A percentile compares a stretch with the other conserved stretches of the same genome.
phyloP scores from a whole-genome alignment of 2,888 invertebrate genomes.

The Enoplolaimus lenunculus region DNA sequence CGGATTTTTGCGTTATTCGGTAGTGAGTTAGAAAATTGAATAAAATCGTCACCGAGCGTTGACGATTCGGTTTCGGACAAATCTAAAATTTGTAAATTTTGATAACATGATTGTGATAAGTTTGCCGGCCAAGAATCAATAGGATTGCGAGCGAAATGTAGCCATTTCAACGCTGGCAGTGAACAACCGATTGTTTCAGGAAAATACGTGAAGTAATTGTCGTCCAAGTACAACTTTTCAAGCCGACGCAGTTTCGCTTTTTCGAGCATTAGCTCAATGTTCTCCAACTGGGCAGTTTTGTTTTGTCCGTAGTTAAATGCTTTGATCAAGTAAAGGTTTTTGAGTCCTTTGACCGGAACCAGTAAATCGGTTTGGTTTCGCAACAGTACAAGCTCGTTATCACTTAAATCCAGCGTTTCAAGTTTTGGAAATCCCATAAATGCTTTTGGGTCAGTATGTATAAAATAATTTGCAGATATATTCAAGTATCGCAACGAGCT shows the following conservation, averaged over 20 bases:
- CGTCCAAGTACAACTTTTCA: background rate
- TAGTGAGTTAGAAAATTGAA: background rate
- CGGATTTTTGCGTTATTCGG: background rate
- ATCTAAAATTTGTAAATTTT: slow-evolving; percentile 1
- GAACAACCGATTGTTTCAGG: background rate
- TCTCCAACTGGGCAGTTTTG: background rate
- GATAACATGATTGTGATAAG: background rate
- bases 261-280: background rate
- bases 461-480: slow-evolving; percentile 10
- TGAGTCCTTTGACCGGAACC: background rate
- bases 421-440: background rate
- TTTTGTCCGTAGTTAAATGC: background rate
- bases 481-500: background rate
- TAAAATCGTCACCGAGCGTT: background rate
- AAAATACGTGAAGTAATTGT: background rate
- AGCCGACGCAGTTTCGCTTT: background rate
- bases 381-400: background rate
- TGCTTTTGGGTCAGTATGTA: background rate
- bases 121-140: background rate
- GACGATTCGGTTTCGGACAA: background rate
- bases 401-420: background rate
- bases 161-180: background rate
- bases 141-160: background rate
- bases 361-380: background rate
- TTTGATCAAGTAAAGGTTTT: background rate